Evolutionary conservation across 1,140 invertebrate species (phyloP).

Genomic region (Rhagoletis pomonella): DNA sequence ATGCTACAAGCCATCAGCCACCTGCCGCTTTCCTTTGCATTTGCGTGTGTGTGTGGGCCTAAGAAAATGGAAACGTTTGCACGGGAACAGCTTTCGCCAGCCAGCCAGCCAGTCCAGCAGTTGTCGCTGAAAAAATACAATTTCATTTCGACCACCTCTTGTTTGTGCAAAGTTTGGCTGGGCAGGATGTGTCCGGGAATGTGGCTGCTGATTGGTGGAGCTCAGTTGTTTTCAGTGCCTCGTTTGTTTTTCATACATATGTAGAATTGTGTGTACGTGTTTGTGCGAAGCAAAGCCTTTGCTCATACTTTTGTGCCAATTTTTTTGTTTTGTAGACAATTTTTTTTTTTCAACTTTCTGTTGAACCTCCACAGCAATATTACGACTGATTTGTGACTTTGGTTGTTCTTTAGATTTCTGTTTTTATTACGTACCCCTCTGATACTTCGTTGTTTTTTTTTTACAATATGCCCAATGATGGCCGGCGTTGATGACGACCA

Average conservation of each 20-base stretch:
- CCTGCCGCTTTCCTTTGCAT: neutral
- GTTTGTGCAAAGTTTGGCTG: neutral
- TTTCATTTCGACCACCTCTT: neutral
- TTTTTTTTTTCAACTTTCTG: neutral
- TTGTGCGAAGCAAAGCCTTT: neutral
- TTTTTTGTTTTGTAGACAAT: neutral
- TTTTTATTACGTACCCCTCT: neutral
- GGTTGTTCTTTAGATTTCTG: conserved; percentile 36
- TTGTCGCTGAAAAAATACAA: neutral
- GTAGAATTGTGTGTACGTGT: neutral
- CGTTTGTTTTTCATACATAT: neutral
- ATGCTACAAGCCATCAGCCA: conserved; percentile 25
- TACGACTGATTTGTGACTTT: conserved; percentile 4
- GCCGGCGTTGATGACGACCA: too few species aligned
- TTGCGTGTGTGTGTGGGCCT: conserved; percentile 23
- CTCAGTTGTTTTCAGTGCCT: neutral
- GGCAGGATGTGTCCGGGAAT: neutral
- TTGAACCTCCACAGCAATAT: neutral
- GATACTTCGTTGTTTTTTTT: neutral
- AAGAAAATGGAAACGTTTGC: conserved; percentile 35
- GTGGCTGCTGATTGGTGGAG: conserved; percentile 52
- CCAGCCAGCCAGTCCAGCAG: neutral
- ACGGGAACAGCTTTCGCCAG: neutral
- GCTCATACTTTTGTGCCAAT: neutral
- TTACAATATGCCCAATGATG: neutral